phyloP scores from a whole-genome alignment of 2,113 vertebrate genomes.

The Tachysurus vachellii region DNA sequence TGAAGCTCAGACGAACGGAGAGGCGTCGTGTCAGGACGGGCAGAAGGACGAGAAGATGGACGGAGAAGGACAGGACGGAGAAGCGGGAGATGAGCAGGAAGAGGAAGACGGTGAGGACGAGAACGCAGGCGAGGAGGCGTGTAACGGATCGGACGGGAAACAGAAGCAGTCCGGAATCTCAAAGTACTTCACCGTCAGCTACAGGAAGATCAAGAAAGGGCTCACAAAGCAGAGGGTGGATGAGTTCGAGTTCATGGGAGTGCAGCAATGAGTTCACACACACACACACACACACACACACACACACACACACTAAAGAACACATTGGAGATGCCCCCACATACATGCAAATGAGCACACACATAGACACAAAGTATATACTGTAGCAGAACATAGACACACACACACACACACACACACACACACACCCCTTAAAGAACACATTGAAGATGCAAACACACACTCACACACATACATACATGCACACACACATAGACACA shows the following conservation, averaged over 20 bases:
- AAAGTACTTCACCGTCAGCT: conserved; percentile 90
- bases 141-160: conserved; percentile 44
- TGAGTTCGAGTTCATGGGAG: conserved; percentile 89
- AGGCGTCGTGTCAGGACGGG: conserved; percentile 41
- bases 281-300: conserved; percentile 4
- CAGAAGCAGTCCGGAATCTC: conserved; percentile 51
- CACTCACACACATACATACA: too few species aligned
- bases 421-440: too few species aligned
- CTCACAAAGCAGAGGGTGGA: conserved; percentile 93
- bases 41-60: not conserved
- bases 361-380: too few species aligned
- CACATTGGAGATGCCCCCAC: too few species aligned
- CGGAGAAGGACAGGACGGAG: not conserved
- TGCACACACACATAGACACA: too few species aligned
- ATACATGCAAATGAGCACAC: too few species aligned
- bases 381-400: too few species aligned
- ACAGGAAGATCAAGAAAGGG: conserved; percentile 87
- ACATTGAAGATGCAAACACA: too few species aligned
- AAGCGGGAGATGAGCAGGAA: not conserved
- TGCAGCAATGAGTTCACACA: conserved; percentile 57
- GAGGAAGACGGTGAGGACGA: not conserved
- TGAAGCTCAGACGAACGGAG: conserved; percentile 2
- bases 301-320: conserved; percentile 18
- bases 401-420: too few species aligned
- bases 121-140: not conserved